phyloP scores from a whole-genome alignment of 2,113 vertebrate genomes.

The Pheucticus melanocephalus region DNA sequence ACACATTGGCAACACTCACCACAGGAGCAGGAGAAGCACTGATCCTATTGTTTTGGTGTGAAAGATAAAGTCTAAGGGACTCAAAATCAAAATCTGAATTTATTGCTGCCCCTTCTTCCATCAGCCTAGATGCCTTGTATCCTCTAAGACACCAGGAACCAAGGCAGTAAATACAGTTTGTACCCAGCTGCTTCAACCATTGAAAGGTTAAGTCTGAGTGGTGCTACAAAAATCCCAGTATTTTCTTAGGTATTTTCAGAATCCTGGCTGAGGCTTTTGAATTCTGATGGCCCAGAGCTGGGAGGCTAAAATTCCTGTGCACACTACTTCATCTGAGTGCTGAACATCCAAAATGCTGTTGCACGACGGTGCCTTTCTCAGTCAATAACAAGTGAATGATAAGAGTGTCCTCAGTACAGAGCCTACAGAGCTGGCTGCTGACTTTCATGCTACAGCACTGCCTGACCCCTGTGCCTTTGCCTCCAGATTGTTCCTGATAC shows the following conservation, averaged over 20 bases:
- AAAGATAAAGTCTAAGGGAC: neutral
- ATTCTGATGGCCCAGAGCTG: neutral
- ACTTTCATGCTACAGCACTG: fast-evolving
- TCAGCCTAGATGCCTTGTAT: neutral
- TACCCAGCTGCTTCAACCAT: neutral
- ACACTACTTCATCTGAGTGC: neutral
- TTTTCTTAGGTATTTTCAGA: neutral
- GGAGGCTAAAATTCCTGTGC: neutral
- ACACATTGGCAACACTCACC: neutral
- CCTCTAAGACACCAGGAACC: neutral
- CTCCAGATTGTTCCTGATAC: neutral
- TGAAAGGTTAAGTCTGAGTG: neutral
- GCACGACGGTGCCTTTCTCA: neutral
- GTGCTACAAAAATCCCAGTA: neutral
- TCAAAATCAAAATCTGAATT: neutral
- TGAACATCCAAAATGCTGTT: neutral
- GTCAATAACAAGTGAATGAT: neutral
- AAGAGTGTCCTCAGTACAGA: neutral
- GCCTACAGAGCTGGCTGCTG: neutral
- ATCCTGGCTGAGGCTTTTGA: neutral
- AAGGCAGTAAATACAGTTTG: neutral
- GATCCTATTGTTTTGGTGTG: neutral
- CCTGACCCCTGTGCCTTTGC: neutral
- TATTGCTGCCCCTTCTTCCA: neutral
- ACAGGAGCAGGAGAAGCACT: neutral